These are phyloP conservation scores for Temnothorax unifasciatus DNA, from an alignment of 2,888 invertebrate genomes.

Conservation along the genomic window DNA sequence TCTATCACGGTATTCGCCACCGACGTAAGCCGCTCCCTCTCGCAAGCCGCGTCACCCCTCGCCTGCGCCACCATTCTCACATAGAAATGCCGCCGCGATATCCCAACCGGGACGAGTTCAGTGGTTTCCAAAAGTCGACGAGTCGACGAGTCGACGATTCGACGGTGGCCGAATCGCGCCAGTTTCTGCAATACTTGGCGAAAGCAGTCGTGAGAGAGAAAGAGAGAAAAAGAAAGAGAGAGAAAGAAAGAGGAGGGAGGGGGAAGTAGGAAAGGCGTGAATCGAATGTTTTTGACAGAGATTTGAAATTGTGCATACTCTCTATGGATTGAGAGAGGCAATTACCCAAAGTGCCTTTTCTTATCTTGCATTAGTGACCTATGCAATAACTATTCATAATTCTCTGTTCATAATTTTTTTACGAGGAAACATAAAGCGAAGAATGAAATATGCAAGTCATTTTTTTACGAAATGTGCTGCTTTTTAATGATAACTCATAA, in stretches of 20 bases:
- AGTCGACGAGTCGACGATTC: conserved; percentile 75
- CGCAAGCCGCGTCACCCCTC: conserved; percentile 42
- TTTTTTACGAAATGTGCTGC: not conserved
- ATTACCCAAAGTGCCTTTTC: not conserved
- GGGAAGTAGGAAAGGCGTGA: conserved; percentile 20
- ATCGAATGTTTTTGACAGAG: conserved; percentile 20
- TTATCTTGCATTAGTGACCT: not conserved
- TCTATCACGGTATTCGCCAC: conserved; percentile 53
- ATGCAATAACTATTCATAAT: not conserved
- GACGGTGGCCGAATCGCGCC: conserved; percentile 62
- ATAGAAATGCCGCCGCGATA: conserved; percentile 69
- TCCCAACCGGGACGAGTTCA: conserved; percentile 78
- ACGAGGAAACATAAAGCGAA: conserved; percentile 1
- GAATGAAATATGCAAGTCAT: conserved; percentile 1
- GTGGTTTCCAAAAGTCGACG: conserved; percentile 79
- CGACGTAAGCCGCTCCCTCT: conserved; percentile 52
- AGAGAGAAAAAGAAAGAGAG: conserved; percentile 1
- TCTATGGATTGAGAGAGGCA: not conserved
- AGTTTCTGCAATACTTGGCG: conserved; percentile 50
- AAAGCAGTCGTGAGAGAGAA: conserved; percentile 24
- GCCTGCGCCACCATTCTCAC: conserved; percentile 67
- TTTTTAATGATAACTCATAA: conserved; percentile 6
- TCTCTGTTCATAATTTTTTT: not conserved
- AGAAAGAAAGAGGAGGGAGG: conserved; percentile 26
- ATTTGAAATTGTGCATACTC: not conserved